Percentiles rank a stretch among this genome's conserved stretches.
phyloP scores from a whole-genome alignment of 2,797 vertebrate genomes.

The Chaunax sp. region DNA sequence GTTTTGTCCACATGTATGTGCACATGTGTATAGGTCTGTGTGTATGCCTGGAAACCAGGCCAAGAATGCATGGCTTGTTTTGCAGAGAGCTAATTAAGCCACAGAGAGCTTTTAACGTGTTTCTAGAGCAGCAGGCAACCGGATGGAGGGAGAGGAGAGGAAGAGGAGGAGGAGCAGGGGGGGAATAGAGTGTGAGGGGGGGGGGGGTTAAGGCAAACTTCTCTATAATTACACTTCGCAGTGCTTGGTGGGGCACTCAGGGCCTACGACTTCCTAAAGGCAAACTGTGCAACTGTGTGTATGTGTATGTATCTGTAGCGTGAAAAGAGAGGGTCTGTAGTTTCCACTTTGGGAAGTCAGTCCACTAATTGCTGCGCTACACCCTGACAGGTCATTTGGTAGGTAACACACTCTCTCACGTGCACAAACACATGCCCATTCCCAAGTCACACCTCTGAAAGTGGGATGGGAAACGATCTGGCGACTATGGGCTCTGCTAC shows the following conservation, averaged over 20 bases:
- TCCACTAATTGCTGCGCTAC: constrained; percentile 75
- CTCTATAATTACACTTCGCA: constrained; percentile 82
- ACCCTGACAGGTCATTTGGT: constrained; percentile 75
- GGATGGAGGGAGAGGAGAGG: constrained; percentile 76
- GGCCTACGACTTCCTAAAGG: constrained; percentile 65
- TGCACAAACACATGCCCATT: constrained; percentile 41
- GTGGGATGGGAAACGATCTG: constrained; percentile 36
- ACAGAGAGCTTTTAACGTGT: constrained; percentile 82
- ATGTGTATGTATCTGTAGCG: constrained; percentile 31
- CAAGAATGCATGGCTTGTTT: constrained; percentile 84
- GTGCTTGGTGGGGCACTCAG: constrained; percentile 65
- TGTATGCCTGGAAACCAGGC: constrained; percentile 64
- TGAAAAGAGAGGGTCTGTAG: constrained; percentile 67
- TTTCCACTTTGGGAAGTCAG: constrained; percentile 60
- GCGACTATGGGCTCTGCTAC: not conserved
- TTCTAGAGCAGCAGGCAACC: constrained; percentile 84
- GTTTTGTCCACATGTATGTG: constrained; percentile 24
- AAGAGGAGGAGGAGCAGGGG: constrained; percentile 55
- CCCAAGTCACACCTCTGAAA: constrained; percentile 54
- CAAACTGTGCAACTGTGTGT: constrained; percentile 52
- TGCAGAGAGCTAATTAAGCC: constrained; percentile 86
- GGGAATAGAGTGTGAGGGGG: constrained; percentile 34
- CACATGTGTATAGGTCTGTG: constrained; percentile 24
- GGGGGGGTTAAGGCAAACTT: constrained; percentile 56
- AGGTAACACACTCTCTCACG: constrained; percentile 43